A percentile compares a stretch with the other conserved stretches of the same genome.
Conservation (phyloP, 92 coral and sea anemone genomes). For the Porites evermanni region DNA sequence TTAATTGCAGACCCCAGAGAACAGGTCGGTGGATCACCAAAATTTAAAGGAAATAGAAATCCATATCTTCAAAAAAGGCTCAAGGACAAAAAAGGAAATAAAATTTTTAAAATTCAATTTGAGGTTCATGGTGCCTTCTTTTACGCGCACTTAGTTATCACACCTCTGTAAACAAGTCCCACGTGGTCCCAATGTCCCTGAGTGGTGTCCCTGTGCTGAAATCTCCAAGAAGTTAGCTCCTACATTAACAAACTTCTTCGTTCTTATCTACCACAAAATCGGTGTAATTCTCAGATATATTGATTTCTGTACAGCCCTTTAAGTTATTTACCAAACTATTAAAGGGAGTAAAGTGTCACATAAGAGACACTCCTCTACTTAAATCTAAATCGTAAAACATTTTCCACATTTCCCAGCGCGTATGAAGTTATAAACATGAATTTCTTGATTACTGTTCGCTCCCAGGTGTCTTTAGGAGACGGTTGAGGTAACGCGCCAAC, state of each 20-base stretch:
- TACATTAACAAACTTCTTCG: not conserved
- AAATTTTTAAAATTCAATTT: too few relatives aligned
- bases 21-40: too few relatives aligned
- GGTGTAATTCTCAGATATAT: conserved; percentile 8
- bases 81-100: too few relatives aligned
- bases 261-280: conserved; percentile 7
- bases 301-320: conserved; percentile 25
- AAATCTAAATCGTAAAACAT: not conserved
- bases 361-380: not conserved
- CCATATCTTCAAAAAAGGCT: too few relatives aligned
- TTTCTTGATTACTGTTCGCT: not conserved
- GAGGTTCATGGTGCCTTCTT: too few relatives aligned
- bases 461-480: conserved; percentile 1
- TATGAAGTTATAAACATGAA: not conserved
- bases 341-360: not conserved
- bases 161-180: too few relatives aligned
- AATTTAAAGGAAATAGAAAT: too few relatives aligned
- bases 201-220: not conserved
- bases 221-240: too few relatives aligned
- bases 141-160: too few relatives aligned
- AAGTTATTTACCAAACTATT: not conserved
- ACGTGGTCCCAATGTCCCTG: not conserved
- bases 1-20: too few relatives aligned
- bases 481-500: conserved; percentile 6
- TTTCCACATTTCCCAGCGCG: not conserved